phyloP scores from a whole-genome alignment of 2,113 vertebrate species.

The Diadophis punctatus region DNA sequence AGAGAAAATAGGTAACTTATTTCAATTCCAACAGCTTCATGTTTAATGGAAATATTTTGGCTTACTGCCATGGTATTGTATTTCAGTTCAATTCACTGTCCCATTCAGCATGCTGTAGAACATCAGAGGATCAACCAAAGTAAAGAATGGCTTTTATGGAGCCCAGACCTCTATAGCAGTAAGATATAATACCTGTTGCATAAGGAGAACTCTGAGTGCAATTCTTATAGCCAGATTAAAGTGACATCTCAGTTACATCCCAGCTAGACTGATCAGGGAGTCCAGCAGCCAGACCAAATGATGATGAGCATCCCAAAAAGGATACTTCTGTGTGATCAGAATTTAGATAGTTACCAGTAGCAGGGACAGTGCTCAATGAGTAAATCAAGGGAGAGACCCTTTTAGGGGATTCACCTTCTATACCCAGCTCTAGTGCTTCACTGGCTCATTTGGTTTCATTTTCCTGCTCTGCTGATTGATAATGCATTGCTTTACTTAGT shows the following conservation, averaged over 20 bases:
- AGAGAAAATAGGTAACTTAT: not conserved
- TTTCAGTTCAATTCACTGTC: not conserved
- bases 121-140: not conserved
- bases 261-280: not conserved
- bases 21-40: not conserved
- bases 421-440: not conserved
- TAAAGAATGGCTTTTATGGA: not conserved
- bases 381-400: not conserved
- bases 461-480: conserved; percentile 36
- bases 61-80: not conserved
- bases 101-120: not conserved
- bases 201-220: not conserved
- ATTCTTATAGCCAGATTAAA: not conserved
- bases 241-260: not conserved
- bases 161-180: not conserved
- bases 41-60: not conserved
- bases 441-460: conserved; percentile 22
- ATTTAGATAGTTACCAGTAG: not conserved
- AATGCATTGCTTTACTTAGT: conserved; percentile 31
- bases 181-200: not conserved
- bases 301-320: not conserved
- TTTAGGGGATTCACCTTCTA: not conserved
- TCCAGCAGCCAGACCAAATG: not conserved
- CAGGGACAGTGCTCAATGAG: not conserved
- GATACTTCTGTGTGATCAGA: not conserved